A percentile compares a stretch with the other conserved stretches of the same genome.
These are phyloP conservation scores for Drosophila bunnanda DNA, from an alignment of 2,888 invertebrate genomes.

Conservation along the genomic window DNA sequence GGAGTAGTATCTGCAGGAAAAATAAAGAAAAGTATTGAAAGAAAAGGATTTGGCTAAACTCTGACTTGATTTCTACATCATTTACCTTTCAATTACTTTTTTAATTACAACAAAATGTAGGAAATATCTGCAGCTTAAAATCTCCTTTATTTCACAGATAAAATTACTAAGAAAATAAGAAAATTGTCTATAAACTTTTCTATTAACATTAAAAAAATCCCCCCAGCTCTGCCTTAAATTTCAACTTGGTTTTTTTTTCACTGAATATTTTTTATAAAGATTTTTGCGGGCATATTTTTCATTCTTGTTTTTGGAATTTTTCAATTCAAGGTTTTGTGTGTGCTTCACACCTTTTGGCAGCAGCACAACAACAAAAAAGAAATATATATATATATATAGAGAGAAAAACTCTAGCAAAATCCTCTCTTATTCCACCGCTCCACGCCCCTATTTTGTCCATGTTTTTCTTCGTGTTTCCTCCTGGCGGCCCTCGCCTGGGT, in stretches of 20 bases:
- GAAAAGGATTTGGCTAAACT: neutral
- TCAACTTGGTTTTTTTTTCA: neutral
- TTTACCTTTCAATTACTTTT: too few species aligned
- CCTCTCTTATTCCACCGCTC: neutral
- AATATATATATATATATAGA: too few species aligned
- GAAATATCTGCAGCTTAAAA: too few species aligned
- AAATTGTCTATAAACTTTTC: too few species aligned
- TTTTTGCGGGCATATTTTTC: constrained; percentile 35
- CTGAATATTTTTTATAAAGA: constrained; percentile 15
- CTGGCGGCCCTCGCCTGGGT: constrained; percentile 12
- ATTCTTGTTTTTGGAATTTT: constrained; percentile 56
- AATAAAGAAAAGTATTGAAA: too few species aligned
- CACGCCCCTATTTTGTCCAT: constrained; percentile 11
- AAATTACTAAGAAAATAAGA: too few species aligned
- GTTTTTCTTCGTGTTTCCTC: constrained; percentile 16
- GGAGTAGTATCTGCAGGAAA: too few species aligned
- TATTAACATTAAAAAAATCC: neutral
- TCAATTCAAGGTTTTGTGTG: constrained; percentile 70
- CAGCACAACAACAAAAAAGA: neutral
- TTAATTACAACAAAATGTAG: too few species aligned
- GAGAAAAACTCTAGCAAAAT: neutral
- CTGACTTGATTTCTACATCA: neutral
- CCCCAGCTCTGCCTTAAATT: too few species aligned
- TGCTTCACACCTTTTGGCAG: constrained; percentile 62
- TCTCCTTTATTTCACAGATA: too few species aligned